Percentiles rank a stretch among this genome's conserved stretches.
Conservation (phyloP, 2,113 vertebrate species). For the Brienomyrus brachyistius region DNA sequence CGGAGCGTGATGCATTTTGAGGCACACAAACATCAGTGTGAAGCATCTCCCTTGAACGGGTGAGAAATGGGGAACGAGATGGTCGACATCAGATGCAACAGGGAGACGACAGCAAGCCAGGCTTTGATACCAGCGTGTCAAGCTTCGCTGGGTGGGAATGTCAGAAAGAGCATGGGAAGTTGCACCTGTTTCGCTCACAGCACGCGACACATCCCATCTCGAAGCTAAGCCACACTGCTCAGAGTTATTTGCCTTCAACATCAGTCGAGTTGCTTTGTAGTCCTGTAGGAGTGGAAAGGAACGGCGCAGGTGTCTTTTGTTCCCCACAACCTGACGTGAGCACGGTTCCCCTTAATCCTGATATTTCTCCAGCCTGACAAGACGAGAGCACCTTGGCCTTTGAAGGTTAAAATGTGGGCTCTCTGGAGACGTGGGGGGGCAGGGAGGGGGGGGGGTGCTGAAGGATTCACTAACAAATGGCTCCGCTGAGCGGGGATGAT, state of each 20-base stretch:
- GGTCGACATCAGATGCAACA: neutral
- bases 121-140: neutral
- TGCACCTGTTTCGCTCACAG: neutral
- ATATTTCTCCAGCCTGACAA: neutral
- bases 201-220: neutral
- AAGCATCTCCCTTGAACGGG: neutral
- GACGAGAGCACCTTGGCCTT: slow-evolving; percentile 36
- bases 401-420: slow-evolving; percentile 49
- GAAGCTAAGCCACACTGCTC: neutral
- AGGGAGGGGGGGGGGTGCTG: slow-evolving; percentile 15
- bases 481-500: neutral
- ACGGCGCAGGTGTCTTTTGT: neutral
- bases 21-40: neutral
- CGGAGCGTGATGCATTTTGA: slow-evolving; percentile 49
- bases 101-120: neutral
- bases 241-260: neutral
- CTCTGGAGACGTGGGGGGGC: slow-evolving; percentile 27
- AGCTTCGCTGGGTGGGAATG: neutral
- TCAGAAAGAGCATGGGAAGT: neutral
- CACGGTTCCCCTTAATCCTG: neutral
- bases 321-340: neutral
- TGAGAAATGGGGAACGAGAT: neutral
- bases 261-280: neutral
- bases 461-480: slow-evolving; percentile 38
- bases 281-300: neutral